Evolutionary conservation across 92 coral and sea anemone genomes (phyloP).

Genomic region (Scolanthus callimorphus): DNA sequence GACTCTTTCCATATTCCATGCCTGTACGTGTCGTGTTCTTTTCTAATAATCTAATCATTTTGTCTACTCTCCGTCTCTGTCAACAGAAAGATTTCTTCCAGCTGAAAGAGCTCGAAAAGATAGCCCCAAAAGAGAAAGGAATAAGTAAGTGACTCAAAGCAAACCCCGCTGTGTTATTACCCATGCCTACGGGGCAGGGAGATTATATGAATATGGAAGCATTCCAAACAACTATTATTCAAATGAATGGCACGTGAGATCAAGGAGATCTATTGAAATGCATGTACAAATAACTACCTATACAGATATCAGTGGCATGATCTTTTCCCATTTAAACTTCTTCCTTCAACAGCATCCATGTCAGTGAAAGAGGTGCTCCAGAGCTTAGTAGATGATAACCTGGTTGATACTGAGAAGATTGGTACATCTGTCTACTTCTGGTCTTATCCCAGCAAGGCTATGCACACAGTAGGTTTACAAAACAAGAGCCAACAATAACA

Average conservation of each 20-base stretch:
- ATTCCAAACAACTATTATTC: no score
- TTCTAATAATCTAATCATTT: no score
- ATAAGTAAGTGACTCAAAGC: conserved; percentile 97
- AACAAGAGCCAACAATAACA: no score
- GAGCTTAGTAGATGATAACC: conserved; percentile 90
- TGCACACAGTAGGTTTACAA: conserved; percentile 71
- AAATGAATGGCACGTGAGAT: no score
- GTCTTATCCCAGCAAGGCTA: conserved; percentile 98
- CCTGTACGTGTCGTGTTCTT: background rate
- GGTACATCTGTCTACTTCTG: conserved; percentile 97
- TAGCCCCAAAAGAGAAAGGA: conserved; percentile 99
- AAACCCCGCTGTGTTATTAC: no score
- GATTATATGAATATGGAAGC: no score
- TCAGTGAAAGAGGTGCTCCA: conserved; percentile 95
- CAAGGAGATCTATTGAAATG: no score
- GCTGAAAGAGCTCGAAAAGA: conserved; percentile 92
- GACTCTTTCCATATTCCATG: no score
- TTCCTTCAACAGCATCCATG: conserved; percentile 99
- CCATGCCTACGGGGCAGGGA: no score
- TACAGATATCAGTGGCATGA: no score
- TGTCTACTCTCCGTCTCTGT: background rate
- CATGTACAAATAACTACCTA: no score
- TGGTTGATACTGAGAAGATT: conserved; percentile 95
- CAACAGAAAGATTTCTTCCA: conserved; percentile 95
- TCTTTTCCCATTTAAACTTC: no score